These are phyloP conservation scores for Myzus persicae DNA, from an alignment of 1,140 invertebrate species.

Conservation along the genomic window DNA sequence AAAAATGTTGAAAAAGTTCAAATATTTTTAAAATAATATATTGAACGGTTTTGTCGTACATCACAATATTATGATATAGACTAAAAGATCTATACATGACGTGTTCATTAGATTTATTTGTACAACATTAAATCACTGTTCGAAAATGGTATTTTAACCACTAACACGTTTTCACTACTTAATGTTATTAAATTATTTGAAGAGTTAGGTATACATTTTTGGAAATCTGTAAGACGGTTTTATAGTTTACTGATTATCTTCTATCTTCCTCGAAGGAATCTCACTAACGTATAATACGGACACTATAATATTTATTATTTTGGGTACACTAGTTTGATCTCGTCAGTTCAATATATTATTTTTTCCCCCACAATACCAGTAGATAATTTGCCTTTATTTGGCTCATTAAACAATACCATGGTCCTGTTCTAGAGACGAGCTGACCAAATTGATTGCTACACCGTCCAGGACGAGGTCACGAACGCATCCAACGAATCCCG, in stretches of 20 bases:
- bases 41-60: not conserved
- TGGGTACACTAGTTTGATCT: not conserved
- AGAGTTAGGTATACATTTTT: not conserved
- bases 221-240: not conserved
- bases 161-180: not conserved
- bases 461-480: conserved; percentile 92
- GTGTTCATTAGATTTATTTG: not conserved
- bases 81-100: not conserved
- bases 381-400: not conserved
- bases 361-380: not conserved
- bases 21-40: not conserved
- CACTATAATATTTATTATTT: not conserved
- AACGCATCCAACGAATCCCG: conserved; percentile 96
- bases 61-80: not conserved
- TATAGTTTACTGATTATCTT: not conserved
- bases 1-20: not conserved
- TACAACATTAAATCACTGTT: not conserved
- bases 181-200: not conserved
- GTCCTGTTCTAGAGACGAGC: conserved; percentile 88
- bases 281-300: not conserved
- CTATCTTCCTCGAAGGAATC: not conserved
- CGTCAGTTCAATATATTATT: not conserved
- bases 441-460: conserved; percentile 89
- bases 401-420: conserved; percentile 70
- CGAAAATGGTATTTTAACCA: not conserved